Percentiles rank a stretch among this genome's conserved stretches.
phyloP scores from a whole-genome alignment of 2,888 invertebrate genomes.

The Parnassius orleans region DNA sequence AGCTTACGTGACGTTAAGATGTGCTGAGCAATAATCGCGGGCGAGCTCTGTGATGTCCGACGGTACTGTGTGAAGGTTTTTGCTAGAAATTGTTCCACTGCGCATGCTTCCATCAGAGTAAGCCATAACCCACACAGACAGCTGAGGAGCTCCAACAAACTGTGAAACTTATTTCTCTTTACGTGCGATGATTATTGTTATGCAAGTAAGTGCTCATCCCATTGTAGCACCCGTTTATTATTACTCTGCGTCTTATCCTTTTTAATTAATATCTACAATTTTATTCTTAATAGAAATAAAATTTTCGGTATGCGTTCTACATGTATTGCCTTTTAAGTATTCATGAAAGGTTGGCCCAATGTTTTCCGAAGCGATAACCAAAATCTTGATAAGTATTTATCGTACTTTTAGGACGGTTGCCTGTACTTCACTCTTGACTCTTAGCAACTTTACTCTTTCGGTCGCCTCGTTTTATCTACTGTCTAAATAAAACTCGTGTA shows the following conservation, averaged over 20 bases:
- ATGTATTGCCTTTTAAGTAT: conserved; percentile 53
- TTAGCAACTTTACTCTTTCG: conserved; percentile 18
- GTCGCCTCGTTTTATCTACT: conserved; percentile 23
- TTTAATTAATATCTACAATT: background rate
- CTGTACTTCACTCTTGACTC: conserved; percentile 32
- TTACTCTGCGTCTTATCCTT: background rate
- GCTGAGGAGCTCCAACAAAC: conserved; percentile 53
- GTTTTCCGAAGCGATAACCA: conserved; percentile 57
- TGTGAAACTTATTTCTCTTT: conserved; percentile 58
- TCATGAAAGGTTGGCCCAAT: conserved; percentile 57
- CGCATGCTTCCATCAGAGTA: conserved; percentile 71
- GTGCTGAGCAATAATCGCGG: conserved; percentile 39
- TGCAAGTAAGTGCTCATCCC: conserved; percentile 9
- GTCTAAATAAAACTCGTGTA: conserved; percentile 13
- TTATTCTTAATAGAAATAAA: no score
- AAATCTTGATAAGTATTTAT: conserved; percentile 56
- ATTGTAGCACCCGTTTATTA: background rate
- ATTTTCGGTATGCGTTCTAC: conserved; percentile 31
- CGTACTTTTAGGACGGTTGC: conserved; percentile 51
- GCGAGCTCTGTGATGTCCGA: conserved; percentile 52
- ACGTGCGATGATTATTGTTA: conserved; percentile 51
- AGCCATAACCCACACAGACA: conserved; percentile 65
- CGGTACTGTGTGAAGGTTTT: conserved; percentile 55
- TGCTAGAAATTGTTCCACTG: conserved; percentile 45
- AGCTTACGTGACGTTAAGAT: conserved; percentile 27